Conservation (phyloP, 1,140 invertebrate genomes). For the Amyelois transitella region DNA sequence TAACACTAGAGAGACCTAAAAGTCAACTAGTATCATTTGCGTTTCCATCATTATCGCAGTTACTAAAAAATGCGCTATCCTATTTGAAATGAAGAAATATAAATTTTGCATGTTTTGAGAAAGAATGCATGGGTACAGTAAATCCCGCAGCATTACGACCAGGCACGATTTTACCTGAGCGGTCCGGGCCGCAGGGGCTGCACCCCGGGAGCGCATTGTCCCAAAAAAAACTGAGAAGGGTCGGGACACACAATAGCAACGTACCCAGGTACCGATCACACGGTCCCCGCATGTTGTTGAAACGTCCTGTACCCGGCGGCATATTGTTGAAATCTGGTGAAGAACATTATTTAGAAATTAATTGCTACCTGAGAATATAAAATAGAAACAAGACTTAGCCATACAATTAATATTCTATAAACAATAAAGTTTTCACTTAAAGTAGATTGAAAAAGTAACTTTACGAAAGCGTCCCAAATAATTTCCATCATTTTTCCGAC, state of each 20-base stretch:
- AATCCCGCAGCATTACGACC: not conserved
- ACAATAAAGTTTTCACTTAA: not conserved
- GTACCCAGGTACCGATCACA: constrained; percentile 42
- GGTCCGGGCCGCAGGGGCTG: constrained; percentile 39
- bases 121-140: not conserved
- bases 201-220: constrained; percentile 51
- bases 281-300: constrained; percentile 15
- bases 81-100: not conserved
- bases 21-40: constrained; percentile 26
- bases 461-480: constrained; percentile 11
- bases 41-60: constrained; percentile 16
- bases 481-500: constrained; percentile 18
- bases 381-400: not conserved
- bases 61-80: not conserved
- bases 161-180: constrained; percentile 39
- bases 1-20: constrained; percentile 20
- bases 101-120: not conserved
- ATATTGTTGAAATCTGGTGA: not conserved
- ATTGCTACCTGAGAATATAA: too few species aligned
- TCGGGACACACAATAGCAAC: constrained; percentile 46
- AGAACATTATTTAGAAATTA: constrained; percentile 9
- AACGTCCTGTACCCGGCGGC: not conserved
- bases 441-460: not conserved
- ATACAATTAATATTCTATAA: not conserved
- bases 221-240: constrained; percentile 66